Evolutionary conservation across 2,888 invertebrate genomes (phyloP).

Genomic region (Sinelater perroti): DNA sequence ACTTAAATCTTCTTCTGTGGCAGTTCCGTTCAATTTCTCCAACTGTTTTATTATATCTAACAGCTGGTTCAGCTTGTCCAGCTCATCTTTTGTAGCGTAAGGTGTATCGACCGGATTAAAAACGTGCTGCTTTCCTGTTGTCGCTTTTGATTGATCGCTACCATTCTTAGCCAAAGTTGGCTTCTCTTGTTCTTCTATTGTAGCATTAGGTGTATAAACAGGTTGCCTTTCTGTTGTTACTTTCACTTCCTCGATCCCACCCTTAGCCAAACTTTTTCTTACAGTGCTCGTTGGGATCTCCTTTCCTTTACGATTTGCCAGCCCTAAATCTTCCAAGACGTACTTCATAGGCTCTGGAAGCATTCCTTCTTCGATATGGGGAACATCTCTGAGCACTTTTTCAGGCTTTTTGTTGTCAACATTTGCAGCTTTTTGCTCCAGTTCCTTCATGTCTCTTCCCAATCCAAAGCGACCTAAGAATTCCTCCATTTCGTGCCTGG

Average conservation of each 20-base stretch:
- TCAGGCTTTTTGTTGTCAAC: constrained; percentile 26
- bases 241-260: constrained; percentile 16
- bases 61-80: constrained; percentile 61
- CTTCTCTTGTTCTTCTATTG: not conserved
- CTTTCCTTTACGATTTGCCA: constrained; percentile 43
- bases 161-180: constrained; percentile 28
- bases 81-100: constrained; percentile 62
- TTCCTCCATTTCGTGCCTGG: constrained; percentile 57
- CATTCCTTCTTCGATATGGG: constrained; percentile 53
- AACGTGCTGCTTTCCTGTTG: constrained; percentile 42
- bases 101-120: constrained; percentile 53
- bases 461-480: constrained; percentile 57
- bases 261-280: constrained; percentile 38
- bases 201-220: not conserved
- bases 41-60: constrained; percentile 61
- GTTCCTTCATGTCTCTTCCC: constrained; percentile 46
- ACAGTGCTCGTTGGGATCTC: constrained; percentile 32
- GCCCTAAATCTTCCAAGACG: constrained; percentile 56
- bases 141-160: constrained; percentile 7
- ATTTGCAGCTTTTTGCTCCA: constrained; percentile 37
- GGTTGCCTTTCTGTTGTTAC: constrained; percentile 14
- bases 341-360: constrained; percentile 55
- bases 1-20: constrained; percentile 59
- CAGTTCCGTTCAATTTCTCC: constrained; percentile 58
- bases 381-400: constrained; percentile 44